Base-by-base conservation (phyloP, 2,888 invertebrate genomes). In the Slavum lentiscoides region DNA sequence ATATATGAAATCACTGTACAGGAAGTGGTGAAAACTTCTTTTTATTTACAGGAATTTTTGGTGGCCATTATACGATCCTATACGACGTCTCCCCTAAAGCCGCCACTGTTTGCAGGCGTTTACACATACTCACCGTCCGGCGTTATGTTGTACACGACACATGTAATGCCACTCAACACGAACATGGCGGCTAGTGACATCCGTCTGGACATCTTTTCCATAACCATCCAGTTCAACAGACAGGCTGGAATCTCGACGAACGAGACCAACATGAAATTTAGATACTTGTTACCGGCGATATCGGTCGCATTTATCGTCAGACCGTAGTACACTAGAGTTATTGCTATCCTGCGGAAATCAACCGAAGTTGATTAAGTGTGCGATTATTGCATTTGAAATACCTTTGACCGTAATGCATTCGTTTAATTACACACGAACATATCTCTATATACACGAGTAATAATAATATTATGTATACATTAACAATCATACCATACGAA, bases 241-340 rank as follows among this genome's bases (percentile, higher is more conserved):
- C 85, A 59, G 82, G 85, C 81, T 83, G 85, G 85, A 74, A 85
- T 82, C 82, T 85, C 82, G 49, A 83, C 83, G 37, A 75, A 70
- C 30, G 55, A 53, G n/a, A 69, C 75, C 21, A 70, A 15, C 17
- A 92, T 91, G 84, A 92, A 94, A 86, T 93, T 94, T 19, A 92
- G 86, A 85, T 93, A 93, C 84, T 90, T 90, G 85, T 93, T 91
- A 1, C 93, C 93, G n/a, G 90, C 90, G 70, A 94, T 86, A 0
- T 91, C 89, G 5, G 93, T 92, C 0, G 93, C 91, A 86, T 92
- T 93, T 76, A 94, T 88, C 0, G 92, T 92, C 55, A 94, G 86
- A 0, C 94, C 94, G 85, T 93, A 94, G 86, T 93, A 82, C 37
- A 93, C 90, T 83, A 94, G 91, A 0, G 92, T 91, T 84, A 92